Evolutionary conservation across 2,888 invertebrate genomes (phyloP).

Genomic region (Lobophora halterata): DNA sequence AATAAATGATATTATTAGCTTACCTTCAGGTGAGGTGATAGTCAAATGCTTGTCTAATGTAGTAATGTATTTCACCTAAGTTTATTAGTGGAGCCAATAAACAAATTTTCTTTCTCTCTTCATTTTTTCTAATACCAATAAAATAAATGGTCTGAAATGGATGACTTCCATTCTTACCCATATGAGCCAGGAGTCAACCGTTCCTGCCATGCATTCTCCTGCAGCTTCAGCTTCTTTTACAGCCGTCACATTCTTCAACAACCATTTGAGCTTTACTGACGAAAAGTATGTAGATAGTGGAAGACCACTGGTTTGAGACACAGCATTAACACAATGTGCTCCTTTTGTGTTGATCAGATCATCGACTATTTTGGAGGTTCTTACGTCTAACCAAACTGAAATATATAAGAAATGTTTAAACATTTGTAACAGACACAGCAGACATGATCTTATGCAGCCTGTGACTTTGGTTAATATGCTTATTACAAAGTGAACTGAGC

Average conservation of each 20-base stretch:
- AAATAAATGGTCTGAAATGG: too few species aligned
- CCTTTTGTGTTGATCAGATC: slow-evolving; percentile 77
- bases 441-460: too few species aligned
- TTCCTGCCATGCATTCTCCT: slow-evolving; percentile 90
- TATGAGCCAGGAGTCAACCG: slow-evolving; percentile 97
- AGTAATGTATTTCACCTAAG: too few species aligned
- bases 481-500: too few species aligned
- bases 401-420: slow-evolving; percentile 24
- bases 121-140: too few species aligned
- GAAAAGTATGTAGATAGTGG: slow-evolving; percentile 98
- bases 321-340: slow-evolving; percentile 63
- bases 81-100: too few species aligned
- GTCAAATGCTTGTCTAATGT: too few species aligned
- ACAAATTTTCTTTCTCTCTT: too few species aligned
- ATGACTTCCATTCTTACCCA: slow-evolving; percentile 88
- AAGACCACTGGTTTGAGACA: slow-evolving; percentile 86
- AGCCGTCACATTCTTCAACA: slow-evolving; percentile 90
- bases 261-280: slow-evolving; percentile 96
- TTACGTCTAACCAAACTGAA: slow-evolving; percentile 94
- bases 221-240: slow-evolving; percentile 86
- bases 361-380: slow-evolving; percentile 92
- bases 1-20: too few species aligned
- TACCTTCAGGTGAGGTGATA: too few species aligned
- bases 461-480: too few species aligned
- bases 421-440: too few species aligned